These are phyloP conservation scores for Columba janthina DNA, from an alignment of 2,113 vertebrate species.

Conservation along the genomic window DNA sequence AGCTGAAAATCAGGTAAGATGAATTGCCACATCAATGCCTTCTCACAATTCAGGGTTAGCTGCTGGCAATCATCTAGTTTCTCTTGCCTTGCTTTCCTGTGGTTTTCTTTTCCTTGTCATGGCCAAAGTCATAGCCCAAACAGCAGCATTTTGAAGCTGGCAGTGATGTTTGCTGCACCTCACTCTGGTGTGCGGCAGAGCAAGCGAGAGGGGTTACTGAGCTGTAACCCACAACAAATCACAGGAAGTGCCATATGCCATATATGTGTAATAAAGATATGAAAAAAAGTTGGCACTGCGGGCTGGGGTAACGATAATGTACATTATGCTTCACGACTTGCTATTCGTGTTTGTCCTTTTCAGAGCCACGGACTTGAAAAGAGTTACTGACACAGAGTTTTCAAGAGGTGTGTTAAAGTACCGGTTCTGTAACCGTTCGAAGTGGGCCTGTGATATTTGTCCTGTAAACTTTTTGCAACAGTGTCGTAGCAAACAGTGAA, in stretches of 20 bases:
- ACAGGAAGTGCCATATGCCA: not conserved
- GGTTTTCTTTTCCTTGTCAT: not conserved
- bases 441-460: not conserved
- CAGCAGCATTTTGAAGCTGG: fast-evolving
- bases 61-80: not conserved
- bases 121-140: not conserved
- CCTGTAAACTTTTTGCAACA: not conserved
- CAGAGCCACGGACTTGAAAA: not conserved
- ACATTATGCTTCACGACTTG: not conserved
- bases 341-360: not conserved
- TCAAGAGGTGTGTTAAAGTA: not conserved
- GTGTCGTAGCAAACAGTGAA: not conserved
- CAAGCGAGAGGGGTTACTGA: not conserved
- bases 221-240: not conserved
- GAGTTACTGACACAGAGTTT: not conserved
- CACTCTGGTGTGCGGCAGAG: not conserved
- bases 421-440: not conserved
- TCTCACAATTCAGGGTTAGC: not conserved
- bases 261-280: not conserved
- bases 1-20: not conserved
- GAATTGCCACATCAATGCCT: not conserved
- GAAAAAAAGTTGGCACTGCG: not conserved
- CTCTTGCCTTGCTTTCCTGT: not conserved
- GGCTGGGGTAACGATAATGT: not conserved
- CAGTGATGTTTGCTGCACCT: not conserved